Evolutionary conservation across 1,140 invertebrate species (phyloP).

Genomic region (Drosophila pallidifrons): DNA sequence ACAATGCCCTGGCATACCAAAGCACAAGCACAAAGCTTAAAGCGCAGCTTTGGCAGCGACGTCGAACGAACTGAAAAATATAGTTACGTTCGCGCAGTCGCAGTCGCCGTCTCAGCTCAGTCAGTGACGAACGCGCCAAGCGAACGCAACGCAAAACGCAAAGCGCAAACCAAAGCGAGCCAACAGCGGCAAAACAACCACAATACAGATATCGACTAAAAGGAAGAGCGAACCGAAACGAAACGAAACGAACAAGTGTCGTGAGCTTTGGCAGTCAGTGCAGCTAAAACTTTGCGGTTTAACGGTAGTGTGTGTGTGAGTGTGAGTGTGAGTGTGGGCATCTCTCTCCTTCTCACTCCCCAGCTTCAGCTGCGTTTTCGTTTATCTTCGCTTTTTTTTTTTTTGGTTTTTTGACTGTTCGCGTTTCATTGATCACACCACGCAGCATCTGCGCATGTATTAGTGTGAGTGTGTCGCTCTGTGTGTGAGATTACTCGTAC

Average conservation of each 20-base stretch:
- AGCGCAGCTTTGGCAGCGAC: constrained; percentile 37
- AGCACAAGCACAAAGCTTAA: constrained; percentile 39
- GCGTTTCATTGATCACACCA: constrained; percentile 38
- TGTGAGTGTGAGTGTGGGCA: constrained; percentile 25
- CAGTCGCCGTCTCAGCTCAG: constrained; percentile 45
- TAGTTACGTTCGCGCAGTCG: constrained; percentile 17
- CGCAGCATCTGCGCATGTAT: constrained; percentile 10
- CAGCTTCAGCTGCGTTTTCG: not conserved
- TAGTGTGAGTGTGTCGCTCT: too few relatives aligned
- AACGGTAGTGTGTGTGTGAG: constrained; percentile 60
- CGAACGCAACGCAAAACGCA: constrained; percentile 51
- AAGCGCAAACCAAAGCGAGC: not conserved
- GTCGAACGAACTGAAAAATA: not conserved
- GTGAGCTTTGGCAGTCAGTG: constrained; percentile 16
- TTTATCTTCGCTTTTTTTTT: not conserved
- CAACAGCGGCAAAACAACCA: not conserved
- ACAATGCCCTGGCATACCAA: constrained; percentile 45
- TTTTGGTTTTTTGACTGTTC: constrained; percentile 6
- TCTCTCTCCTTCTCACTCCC: not conserved
- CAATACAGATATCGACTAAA: not conserved
- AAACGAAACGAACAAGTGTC: constrained; percentile 36
- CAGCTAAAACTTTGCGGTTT: constrained; percentile 36
- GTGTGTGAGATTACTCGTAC: constrained; percentile 15
- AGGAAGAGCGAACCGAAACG: constrained; percentile 18
- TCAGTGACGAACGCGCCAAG: constrained; percentile 58